Percentiles rank a stretch among this genome's conserved stretches.
phyloP scores from a whole-genome alignment of 1,140 invertebrate species.

The Drosophila subpulchrella region DNA sequence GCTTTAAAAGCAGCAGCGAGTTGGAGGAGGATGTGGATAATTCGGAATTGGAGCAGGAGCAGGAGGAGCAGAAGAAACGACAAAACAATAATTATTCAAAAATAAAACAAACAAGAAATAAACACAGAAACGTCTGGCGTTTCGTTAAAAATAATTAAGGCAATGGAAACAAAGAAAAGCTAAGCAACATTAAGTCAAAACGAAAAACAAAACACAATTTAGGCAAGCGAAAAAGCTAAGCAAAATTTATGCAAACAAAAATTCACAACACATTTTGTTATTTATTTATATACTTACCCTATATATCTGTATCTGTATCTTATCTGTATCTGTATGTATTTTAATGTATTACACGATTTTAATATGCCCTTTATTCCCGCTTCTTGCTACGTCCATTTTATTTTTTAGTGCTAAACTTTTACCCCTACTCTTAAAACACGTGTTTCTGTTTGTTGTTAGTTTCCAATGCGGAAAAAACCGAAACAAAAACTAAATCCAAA shows the following conservation, averaged over 20 bases:
- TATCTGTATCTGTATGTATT: constrained; percentile 37
- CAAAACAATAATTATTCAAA: constrained; percentile 53
- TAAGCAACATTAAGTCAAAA: constrained; percentile 21
- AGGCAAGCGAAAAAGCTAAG: constrained; percentile 11
- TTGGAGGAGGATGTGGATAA: constrained; percentile 6
- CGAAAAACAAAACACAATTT: constrained; percentile 4
- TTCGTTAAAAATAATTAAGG: constrained; percentile 26
- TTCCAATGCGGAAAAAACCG: constrained; percentile 12
- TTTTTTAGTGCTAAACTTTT: constrained; percentile 28
- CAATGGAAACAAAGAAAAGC: constrained; percentile 16
- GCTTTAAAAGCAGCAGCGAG: constrained; percentile 65
- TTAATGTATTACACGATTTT: constrained; percentile 56
- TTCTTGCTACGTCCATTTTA: constrained; percentile 32
- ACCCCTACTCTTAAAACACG: constrained; percentile 10
- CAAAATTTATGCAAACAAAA: constrained; percentile 9
- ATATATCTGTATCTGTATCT: constrained; percentile 30
- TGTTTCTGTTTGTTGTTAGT: constrained; percentile 20
- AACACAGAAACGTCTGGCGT: constrained; percentile 28
- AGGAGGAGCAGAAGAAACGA: constrained; percentile 42
- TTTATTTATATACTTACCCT: constrained; percentile 52
- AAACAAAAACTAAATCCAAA: constrained; percentile 43
- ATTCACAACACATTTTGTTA: constrained; percentile 44
- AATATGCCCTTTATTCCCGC: constrained; percentile 6
- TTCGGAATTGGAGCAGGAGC: not conserved
- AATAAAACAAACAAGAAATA: constrained; percentile 26